phyloP scores from a whole-genome alignment of 1,140 invertebrate genomes.

The Acromyrmex heyeri region DNA sequence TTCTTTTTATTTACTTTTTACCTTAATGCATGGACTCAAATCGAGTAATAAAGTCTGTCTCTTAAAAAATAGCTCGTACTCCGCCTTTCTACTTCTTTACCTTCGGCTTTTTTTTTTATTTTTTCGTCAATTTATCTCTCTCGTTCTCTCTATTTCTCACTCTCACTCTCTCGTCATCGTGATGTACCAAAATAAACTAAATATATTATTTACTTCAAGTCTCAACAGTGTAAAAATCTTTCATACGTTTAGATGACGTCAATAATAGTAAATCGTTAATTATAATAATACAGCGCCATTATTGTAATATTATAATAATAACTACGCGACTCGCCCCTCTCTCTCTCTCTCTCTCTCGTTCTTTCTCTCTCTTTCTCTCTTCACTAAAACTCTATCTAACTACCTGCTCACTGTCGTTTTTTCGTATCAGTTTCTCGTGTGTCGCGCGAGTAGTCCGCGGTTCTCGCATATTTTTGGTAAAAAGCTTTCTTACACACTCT shows the following conservation, averaged over 20 bases:
- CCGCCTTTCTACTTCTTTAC: conserved; percentile 39
- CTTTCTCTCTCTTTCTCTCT: not conserved
- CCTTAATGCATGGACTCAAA: conserved; percentile 79
- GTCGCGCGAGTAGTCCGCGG: conserved; percentile 62
- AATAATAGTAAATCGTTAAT: conserved; percentile 86
- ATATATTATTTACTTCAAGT: conserved; percentile 87
- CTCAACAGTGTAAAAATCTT: conserved; percentile 87
- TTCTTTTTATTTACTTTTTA: conserved; percentile 46
- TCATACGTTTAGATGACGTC: conserved; percentile 85
- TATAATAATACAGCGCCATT: conserved; percentile 85
- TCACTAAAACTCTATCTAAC: conserved; percentile 81
- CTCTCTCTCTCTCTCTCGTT: conserved; percentile 42
- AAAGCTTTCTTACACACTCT: conserved; percentile 81
- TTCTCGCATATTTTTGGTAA: conserved; percentile 84
- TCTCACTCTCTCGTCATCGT: conserved; percentile 83
- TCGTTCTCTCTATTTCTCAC: conserved; percentile 72
- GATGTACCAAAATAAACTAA: conserved; percentile 87
- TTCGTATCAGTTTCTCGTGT: conserved; percentile 27
- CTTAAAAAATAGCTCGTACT: conserved; percentile 86
- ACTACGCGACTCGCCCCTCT: conserved; percentile 79
- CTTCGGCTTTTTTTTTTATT: conserved; percentile 3
- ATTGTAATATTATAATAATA: conserved; percentile 86
- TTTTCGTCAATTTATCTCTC: conserved; percentile 65
- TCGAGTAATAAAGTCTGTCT: conserved; percentile 83
- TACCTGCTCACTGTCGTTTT: conserved; percentile 75